Base-by-base conservation (phyloP, 2,888 invertebrate species). In the Caenorhabditis panamensis region DNA sequence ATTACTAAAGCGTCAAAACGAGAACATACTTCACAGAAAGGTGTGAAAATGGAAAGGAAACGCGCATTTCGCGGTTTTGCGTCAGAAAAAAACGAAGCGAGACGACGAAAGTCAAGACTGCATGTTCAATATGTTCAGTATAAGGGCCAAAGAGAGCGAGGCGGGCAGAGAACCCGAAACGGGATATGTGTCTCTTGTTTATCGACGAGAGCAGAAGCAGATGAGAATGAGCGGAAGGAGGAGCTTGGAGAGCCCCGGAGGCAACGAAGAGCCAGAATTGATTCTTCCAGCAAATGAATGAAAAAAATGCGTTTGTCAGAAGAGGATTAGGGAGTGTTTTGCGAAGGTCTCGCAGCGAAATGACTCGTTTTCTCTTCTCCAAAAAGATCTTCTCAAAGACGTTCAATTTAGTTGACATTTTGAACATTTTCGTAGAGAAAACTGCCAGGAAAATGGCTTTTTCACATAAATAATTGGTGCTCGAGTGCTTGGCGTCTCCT, bases 111-210 rank as follows among this genome's bases (percentile, higher is more conserved):
- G 69, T 61, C 51, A n/a, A n/a, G n/a, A n/a, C n/a, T n/a, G n/a
- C n/a, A n/a, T n/a, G n/a, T n/a, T n/a, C n/a, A n/a, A n/a, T n/a
- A 69, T 31, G 59, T 41, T 44, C 26, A 36, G 37, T 26, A 49
- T 26, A 26, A 6, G 61, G 41, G 31, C 28, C n/a, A 47, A 44
- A 36, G 44, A 47, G 72, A 31, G 36, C 18, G 47, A 61, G 37
- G 36, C n/a, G 31, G 53, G 41, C 63, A 64, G 64, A 56, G 53
- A 75, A 41, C 41, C 66, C 59, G 79, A 61, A 64, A 68, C 58
- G 61, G 63, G 64, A 67, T 49, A 47, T 54, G 73, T 49, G 31
- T 24, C 72, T 18, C 26, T 58, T 59, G 68, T 49, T 58, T 53
- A 53, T 47, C 18, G 28, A 49, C 18, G 16, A 11, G 49, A 26